These are phyloP conservation scores for Balaenoptera acutorostrata DNA, from an alignment of 2,113 vertebrate genomes.

Conservation along the genomic window DNA sequence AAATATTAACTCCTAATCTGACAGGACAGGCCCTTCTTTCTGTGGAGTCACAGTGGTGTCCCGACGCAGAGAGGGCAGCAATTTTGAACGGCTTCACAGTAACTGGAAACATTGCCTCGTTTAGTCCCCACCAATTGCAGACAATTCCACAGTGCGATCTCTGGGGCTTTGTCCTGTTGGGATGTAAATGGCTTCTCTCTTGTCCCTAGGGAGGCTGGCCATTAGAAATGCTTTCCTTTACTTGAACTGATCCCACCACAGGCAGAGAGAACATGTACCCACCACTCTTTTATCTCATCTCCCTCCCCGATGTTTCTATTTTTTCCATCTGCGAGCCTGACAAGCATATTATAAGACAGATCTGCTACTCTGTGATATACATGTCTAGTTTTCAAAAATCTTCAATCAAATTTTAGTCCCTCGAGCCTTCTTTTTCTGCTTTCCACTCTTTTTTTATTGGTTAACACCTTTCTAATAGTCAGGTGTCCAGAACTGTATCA, in stretches of 20 bases:
- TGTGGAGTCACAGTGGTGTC: background rate
- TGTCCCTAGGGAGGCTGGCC: slow-evolving; percentile 1
- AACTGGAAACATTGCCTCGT: background rate
- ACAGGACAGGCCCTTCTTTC: background rate
- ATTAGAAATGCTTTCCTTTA: slow-evolving; percentile 49
- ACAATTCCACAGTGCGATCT: background rate
- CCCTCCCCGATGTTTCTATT: background rate
- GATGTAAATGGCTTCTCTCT: slow-evolving; percentile 24
- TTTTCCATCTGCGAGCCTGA: background rate
- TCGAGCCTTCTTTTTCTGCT: slow-evolving; percentile 37
- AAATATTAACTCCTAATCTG: background rate
- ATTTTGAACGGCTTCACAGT: background rate
- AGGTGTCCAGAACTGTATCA: slow-evolving; percentile 56
- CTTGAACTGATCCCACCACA: slow-evolving; percentile 35
- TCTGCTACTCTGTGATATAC: background rate
- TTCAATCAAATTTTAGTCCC: slow-evolving; percentile 69
- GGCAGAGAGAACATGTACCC: background rate
- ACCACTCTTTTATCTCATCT: slow-evolving; percentile 2
- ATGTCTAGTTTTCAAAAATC: slow-evolving; percentile 60
- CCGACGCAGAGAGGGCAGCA: no score
- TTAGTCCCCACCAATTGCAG: background rate
- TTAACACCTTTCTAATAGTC: slow-evolving; percentile 71
- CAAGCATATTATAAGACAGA: slow-evolving; percentile 15
- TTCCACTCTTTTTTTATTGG: slow-evolving; percentile 54
- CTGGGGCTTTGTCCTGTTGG: background rate